Evolutionary conservation across 2,888 invertebrate genomes (phyloP), one percentile per base, ranked within the genome.

Genomic region (Pseudanteris insignis): DNA sequence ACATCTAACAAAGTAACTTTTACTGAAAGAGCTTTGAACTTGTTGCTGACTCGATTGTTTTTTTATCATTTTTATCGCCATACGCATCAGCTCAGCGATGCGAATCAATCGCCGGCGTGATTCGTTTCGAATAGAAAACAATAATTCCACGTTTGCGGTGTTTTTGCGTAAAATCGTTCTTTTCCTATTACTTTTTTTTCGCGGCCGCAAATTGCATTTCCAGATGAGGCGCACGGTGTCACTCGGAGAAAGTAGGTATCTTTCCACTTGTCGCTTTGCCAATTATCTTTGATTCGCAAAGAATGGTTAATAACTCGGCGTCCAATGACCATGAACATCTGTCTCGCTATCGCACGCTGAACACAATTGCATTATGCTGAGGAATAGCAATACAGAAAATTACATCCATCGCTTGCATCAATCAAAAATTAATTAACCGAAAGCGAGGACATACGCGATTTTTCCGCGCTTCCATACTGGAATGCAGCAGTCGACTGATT

Each of bases 221-320:
- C 25, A 41, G 29, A n/a, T n/a, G 13, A 30, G 38, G 4, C 25
- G 33, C n/a, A 34, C 47, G 14, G 29, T 59, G 64, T 59, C 58
- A 43, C 54, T 34, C 43, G 40, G 64, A 55, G 62, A 62, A 65
- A 65, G 64, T 61, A 55, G 40, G 32, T 24, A 26, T 51, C 44
- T 62, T 62, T 62, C 62, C 55, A 53, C 51, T 64, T 51, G 61
- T 62, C 58, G 47, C 51, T 18, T 36, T 43, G 38, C 55, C 62
- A 65, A 63, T 65, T 65, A 58, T 58, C 46, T 54, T 37, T 25
- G 33, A 57, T 54, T 57, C 34, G 38, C 26, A 43, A 30, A 29
- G 6, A 44, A 48, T 47, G 30, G 41, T 30, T 57, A 57, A 59
- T 53, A 53, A 53, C 46, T 14, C 41, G 41, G 46, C 46, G 51